Conservation (phyloP, 2,888 invertebrate genomes). For the Ectemnius lituratus region DNA sequence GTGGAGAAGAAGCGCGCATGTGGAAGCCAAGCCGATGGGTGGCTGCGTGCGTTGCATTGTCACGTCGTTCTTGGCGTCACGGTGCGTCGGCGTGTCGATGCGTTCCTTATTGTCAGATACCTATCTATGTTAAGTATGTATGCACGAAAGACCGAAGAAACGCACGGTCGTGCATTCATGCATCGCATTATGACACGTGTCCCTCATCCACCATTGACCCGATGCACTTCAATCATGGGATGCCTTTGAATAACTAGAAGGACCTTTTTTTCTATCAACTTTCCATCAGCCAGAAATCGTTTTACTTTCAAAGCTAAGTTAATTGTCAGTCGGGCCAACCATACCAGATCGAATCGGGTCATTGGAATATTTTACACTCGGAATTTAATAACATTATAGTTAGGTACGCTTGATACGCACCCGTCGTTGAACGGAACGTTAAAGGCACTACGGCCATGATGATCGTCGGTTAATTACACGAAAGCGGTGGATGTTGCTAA, state of each 20-base stretch:
- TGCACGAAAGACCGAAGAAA: conserved; percentile 14
- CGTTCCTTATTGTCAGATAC: conserved; percentile 70
- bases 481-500: conserved; percentile 30
- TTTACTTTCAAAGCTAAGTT: not conserved
- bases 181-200: conserved; percentile 67
- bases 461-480: conserved; percentile 42
- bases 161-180: conserved; percentile 69
- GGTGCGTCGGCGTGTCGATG: conserved; percentile 64
- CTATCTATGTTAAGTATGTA: conserved; percentile 70
- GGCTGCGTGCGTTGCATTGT: conserved; percentile 55
- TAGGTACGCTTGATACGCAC: no score
- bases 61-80: conserved; percentile 48
- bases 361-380: no score
- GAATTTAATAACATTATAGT: no score
- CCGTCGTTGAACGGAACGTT: no score
- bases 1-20: conserved; percentile 1
- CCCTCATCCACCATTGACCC: not conserved
- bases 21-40: conserved; percentile 13
- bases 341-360: not conserved
- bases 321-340: not conserved
- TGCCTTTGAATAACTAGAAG: no score
- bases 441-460: conserved; percentile 13
- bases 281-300: no score
- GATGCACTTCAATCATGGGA: conserved; percentile 10
- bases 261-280: no score